phyloP scores from a whole-genome alignment of 2,888 invertebrate species.

The Hydraecia micacea region DNA sequence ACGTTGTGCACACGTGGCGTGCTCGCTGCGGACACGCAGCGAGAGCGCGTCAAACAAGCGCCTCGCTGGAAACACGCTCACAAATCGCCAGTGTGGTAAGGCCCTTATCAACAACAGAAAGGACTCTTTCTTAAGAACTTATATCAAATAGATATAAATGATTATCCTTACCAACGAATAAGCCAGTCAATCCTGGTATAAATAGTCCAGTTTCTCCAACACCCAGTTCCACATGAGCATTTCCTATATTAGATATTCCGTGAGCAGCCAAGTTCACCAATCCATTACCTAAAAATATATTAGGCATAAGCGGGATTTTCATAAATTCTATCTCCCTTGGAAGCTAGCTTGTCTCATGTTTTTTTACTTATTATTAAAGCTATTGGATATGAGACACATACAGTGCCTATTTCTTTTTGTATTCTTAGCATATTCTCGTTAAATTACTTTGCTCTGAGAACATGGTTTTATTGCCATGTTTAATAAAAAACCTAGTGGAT shows the following conservation, averaged over 20 bases:
- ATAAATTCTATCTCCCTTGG: conserved; percentile 19
- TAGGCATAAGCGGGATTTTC: conserved; percentile 19
- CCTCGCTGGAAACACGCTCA: neutral
- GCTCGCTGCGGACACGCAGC: neutral
- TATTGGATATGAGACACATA: conserved; percentile 3
- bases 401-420: neutral
- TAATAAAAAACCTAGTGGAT: neutral
- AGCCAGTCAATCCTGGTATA: conserved; percentile 77
- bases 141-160: neutral
- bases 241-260: conserved; percentile 84
- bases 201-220: conserved; percentile 73
- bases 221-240: conserved; percentile 75
- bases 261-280: conserved; percentile 77
- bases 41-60: too few relatives aligned
- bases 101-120: neutral
- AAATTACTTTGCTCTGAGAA: conserved; percentile 16
- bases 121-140: neutral
- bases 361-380: conserved; percentile 5
- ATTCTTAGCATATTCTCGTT: neutral
- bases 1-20: neutral
- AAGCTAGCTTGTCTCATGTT: conserved; percentile 11
- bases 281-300: conserved; percentile 75
- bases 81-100: neutral
- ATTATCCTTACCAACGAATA: conserved; percentile 77
- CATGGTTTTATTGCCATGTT: neutral